Evolutionary conservation across 2,888 invertebrate species (phyloP).

Genomic region (Polydrusus cervinus): DNA sequence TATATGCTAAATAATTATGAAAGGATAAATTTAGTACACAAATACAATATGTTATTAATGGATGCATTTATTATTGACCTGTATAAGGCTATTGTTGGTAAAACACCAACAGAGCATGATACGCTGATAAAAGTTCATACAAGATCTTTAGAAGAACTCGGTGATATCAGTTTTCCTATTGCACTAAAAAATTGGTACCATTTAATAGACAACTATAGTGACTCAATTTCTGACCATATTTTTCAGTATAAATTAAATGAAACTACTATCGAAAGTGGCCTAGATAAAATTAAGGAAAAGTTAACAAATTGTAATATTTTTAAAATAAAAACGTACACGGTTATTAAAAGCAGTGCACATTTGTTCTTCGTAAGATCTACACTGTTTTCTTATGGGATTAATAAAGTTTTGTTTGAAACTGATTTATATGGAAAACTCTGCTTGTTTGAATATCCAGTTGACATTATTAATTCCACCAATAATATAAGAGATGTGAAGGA

Average conservation of each 20-base stretch:
- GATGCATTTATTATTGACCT: slow-evolving; percentile 55
- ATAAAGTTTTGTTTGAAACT: slow-evolving; percentile 60
- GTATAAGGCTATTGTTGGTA: slow-evolving; percentile 56
- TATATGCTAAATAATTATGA: no score
- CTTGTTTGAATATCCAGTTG: slow-evolving; percentile 56
- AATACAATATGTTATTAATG: no score
- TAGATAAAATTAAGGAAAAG: slow-evolving; percentile 68
- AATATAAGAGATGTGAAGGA: slow-evolving; percentile 28
- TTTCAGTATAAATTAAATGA: slow-evolving; percentile 59
- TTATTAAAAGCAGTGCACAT: slow-evolving; percentile 71
- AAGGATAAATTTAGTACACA: no score
- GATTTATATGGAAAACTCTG: slow-evolving; percentile 64
- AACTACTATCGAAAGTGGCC: slow-evolving; percentile 57
- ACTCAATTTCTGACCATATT: slow-evolving; percentile 53
- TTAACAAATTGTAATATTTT: slow-evolving; percentile 4
- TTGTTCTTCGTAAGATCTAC: slow-evolving; percentile 73
- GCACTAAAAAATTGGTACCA: slow-evolving; percentile 76
- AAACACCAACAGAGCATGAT: slow-evolving; percentile 55
- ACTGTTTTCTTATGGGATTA: slow-evolving; percentile 64
- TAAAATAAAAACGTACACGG: slow-evolving; percentile 33
- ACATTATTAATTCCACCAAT: slow-evolving; percentile 30
- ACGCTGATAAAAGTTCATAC: slow-evolving; percentile 75
- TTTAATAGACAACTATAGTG: slow-evolving; percentile 57
- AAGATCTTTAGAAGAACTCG: slow-evolving; percentile 74
- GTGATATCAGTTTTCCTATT: slow-evolving; percentile 80